Conservation (phyloP, 2,888 invertebrate species). For the Mayetiola destructor region DNA sequence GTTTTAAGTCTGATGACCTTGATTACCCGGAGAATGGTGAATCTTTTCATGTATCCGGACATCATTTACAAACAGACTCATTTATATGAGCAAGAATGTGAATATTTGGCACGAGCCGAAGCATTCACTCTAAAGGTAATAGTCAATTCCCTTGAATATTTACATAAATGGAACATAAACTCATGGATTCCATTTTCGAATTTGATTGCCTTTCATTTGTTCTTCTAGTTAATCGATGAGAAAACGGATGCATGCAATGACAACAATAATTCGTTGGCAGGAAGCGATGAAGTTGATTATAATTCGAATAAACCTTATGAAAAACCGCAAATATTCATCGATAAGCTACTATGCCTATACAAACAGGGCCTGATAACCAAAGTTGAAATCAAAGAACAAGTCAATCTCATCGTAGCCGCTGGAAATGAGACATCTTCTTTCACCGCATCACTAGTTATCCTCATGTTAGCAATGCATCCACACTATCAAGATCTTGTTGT, state of each 20-base stretch:
- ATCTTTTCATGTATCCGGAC: constrained; percentile 8
- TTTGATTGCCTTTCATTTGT: not conserved
- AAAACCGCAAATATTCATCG: constrained; percentile 14
- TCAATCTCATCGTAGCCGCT: constrained; percentile 2
- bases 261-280: too few relatives aligned
- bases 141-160: constrained; percentile 9
- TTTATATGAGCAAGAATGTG: not conserved
- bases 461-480: constrained; percentile 15
- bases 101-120: not conserved
- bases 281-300: not conserved
- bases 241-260: not conserved
- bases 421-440: constrained; percentile 14
- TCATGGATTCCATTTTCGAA: too few relatives aligned
- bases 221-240: not conserved
- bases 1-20: not conserved
- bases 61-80: constrained; percentile 13
- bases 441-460: not conserved
- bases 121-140: not conserved
- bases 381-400: constrained; percentile 5
- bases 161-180: too few relatives aligned
- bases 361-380: not conserved
- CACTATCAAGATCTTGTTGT: not conserved
- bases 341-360: not conserved
- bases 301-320: not conserved
- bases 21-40: not conserved